phyloP scores from a whole-genome alignment of 1,140 invertebrate genomes.

The Drosophila ironensis region DNA sequence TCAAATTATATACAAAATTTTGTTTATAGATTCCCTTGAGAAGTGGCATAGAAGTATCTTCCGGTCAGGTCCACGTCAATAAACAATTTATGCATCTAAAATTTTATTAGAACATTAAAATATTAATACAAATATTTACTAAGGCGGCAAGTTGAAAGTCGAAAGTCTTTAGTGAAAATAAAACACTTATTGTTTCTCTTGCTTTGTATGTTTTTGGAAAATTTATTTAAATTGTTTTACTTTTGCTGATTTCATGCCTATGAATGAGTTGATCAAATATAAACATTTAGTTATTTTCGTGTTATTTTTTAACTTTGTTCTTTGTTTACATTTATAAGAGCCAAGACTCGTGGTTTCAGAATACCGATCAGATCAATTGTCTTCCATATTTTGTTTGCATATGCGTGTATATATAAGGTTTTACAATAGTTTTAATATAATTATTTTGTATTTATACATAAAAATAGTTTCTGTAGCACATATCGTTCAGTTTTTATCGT shows the following conservation, averaged over 20 bases:
- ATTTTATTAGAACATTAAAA: no score
- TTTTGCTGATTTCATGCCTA: constrained; percentile 22
- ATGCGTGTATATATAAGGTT: constrained; percentile 44
- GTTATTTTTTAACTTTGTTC: constrained; percentile 48
- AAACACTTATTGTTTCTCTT: not conserved
- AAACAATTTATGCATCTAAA: no score
- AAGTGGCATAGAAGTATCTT: no score
- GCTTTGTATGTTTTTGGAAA: constrained; percentile 47
- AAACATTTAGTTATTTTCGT: constrained; percentile 29
- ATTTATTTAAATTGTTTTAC: constrained; percentile 52
- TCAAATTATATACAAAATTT: no score
- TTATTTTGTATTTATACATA: constrained; percentile 64
- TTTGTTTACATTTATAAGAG: constrained; percentile 25
- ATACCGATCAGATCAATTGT: constrained; percentile 12
- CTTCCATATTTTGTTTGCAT: constrained; percentile 24
- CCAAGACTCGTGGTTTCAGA: constrained; percentile 28
- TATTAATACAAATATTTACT: no score
- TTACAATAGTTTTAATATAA: constrained; percentile 55
- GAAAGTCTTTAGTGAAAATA: no score
- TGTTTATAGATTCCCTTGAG: no score
- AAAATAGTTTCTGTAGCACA: constrained; percentile 62
- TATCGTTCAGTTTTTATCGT: constrained; percentile 7
- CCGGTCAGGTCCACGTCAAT: no score
- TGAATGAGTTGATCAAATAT: no score
- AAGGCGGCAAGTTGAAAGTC: no score